phyloP scores from a whole-genome alignment of 1,140 invertebrate species.

The Heliconius himera region DNA sequence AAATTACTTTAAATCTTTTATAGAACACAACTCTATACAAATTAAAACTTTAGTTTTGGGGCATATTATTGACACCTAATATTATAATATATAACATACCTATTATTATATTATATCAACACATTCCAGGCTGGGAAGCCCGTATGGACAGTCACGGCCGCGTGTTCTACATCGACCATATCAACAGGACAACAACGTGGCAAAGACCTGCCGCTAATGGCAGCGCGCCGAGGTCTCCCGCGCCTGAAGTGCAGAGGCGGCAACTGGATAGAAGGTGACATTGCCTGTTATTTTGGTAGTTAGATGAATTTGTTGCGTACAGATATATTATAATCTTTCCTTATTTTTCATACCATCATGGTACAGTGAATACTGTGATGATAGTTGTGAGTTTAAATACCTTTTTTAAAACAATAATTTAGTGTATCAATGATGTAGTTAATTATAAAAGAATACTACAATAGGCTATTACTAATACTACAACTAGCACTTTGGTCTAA shows the following conservation, averaged over 20 bases:
- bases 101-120: neutral
- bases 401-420: no score
- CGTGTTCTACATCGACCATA: conserved; percentile 96
- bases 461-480: no score
- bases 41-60: no score
- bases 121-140: conserved; percentile 91
- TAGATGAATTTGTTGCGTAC: no score
- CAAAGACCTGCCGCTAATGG: conserved; percentile 87
- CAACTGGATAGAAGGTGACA: conserved; percentile 88
- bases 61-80: neutral
- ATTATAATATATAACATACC: neutral
- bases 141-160: conserved; percentile 95
- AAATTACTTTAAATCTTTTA: no score
- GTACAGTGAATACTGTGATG: neutral
- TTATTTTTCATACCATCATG: neutral
- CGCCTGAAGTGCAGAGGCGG: conserved; percentile 87
- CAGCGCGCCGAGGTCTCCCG: conserved; percentile 74
- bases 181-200: conserved; percentile 96
- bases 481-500: no score
- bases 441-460: no score
- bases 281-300: neutral
- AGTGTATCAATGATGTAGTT: no score
- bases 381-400: neutral
- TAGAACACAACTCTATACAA: no score
- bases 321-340: no score